Base-by-base conservation (phyloP, 1,140 invertebrate species). In the Anoplophora glabripennis region DNA sequence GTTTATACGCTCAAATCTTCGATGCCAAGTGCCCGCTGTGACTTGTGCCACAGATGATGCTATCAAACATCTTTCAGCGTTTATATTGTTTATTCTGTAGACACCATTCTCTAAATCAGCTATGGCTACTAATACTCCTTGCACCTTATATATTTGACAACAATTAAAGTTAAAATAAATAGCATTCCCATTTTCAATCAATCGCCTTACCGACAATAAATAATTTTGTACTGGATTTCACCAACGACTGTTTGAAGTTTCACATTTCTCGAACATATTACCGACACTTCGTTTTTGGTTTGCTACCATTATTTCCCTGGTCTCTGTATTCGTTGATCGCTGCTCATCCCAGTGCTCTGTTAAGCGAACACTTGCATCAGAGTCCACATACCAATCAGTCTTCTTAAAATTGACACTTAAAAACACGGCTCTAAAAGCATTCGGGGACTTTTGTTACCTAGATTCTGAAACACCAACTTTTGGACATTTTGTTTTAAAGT, bases 311-410 rank as follows among this genome's bases (percentile, higher is more conserved):
- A 59, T 59, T 35, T 62, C 60, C 0, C 1, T 14, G 7, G 53
- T n/a, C 11, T 28, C 21, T 28, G 5, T 28, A 28, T 28, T 28
- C 21, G 21, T 28, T 28, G 21, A 5, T 28, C 21, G 21, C 21
- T 28, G 21, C 21, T 35, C 42, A 53, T 28, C 12, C 52, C n/a
- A 33, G 18, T 14, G 11, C 21, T 46, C 35, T 56, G 14, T 18
- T 11, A n/a, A n/a, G 10, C 7, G 12, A 35, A 34, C 28, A 35
- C 68, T 65, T n/a, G 64, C 64, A 15, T 67, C 62, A 3, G 52
- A 53, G 53, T 72, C 68, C 8, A 69, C 42, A 42, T 69, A 70
- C 66, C 61, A 70, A 37, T 66, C 61, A 9, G 33, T 21, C 40
- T 49, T 7, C 34, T 52, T 63, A 21, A 63, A 62, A 3, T 69